A percentile compares a stretch with the other conserved stretches of the same genome.
Evolutionary conservation across 2,888 invertebrate species (phyloP).

Genomic region (Toxonevra muliebris): DNA sequence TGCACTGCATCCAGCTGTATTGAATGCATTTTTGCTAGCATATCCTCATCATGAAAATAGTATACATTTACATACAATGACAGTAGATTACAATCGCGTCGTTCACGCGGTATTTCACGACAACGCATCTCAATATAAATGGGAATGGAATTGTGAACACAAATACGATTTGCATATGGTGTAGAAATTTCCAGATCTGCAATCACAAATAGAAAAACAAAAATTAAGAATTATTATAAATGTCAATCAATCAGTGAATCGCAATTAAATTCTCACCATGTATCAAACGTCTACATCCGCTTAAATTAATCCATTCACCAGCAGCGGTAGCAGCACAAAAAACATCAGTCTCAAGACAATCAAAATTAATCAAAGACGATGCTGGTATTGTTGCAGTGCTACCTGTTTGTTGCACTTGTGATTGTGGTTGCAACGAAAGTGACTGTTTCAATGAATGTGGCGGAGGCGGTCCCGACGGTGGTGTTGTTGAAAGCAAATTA

Average conservation of each 20-base stretch:
- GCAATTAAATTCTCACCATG: constrained; percentile 46
- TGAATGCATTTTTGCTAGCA: constrained; percentile 56
- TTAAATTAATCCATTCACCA: constrained; percentile 56
- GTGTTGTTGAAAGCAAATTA: constrained; percentile 46
- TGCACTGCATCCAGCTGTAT: constrained; percentile 61
- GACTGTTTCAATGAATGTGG: constrained; percentile 21
- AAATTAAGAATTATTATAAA: too few relatives aligned
- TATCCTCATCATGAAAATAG: constrained; percentile 59
- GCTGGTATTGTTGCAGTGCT: too few relatives aligned
- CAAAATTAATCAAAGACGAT: too few relatives aligned
- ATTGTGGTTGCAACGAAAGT: not conserved
- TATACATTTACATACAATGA: constrained; percentile 63
- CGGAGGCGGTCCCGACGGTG: not conserved
- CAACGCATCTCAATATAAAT: constrained; percentile 62
- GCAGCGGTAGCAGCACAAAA: constrained; percentile 16
- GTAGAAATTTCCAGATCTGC: constrained; percentile 57
- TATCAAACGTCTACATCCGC: constrained; percentile 52
- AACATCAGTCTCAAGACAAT: not conserved
- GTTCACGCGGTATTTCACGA: constrained; percentile 51
- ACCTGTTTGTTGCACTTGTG: too few relatives aligned
- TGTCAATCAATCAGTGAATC: not conserved
- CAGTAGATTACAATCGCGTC: constrained; percentile 57
- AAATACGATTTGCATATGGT: constrained; percentile 59
- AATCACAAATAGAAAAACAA: constrained; percentile 11
- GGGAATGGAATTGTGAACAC: constrained; percentile 60